phyloP scores from a whole-genome alignment of 2,888 invertebrate genomes.

The Melanostoma mellinum region DNA sequence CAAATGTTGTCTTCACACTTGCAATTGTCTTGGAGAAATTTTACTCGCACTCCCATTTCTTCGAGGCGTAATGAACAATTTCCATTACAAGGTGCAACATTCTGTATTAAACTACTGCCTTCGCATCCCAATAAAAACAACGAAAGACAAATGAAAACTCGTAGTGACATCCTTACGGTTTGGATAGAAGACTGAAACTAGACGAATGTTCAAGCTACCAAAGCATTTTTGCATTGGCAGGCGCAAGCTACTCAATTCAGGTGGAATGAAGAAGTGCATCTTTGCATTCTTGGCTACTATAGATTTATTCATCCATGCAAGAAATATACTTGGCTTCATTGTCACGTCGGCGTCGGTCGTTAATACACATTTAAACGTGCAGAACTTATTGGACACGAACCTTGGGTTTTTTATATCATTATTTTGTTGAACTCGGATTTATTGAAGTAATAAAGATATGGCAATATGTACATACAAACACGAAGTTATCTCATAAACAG shows the following conservation, averaged over 20 bases:
- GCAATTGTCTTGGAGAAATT: conserved; percentile 51
- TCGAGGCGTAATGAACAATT: conserved; percentile 34
- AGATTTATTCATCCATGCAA: conserved; percentile 43
- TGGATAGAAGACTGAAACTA: conserved; percentile 38
- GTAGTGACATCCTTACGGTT: conserved; percentile 45
- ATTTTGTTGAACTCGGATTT: background rate
- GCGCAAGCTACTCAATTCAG: conserved; percentile 45
- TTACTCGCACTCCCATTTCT: conserved; percentile 47
- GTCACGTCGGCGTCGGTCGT: conserved; percentile 50
- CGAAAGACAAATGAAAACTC: conserved; percentile 32
- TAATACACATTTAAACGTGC: conserved; percentile 37
- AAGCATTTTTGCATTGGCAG: background rate
- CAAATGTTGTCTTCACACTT: conserved; percentile 34
- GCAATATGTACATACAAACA: background rate
- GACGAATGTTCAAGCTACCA: conserved; percentile 11
- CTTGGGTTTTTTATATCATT: conserved; percentile 36
- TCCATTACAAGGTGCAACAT: conserved; percentile 18
- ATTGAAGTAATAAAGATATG: conserved; percentile 40
- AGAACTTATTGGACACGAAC: conserved; percentile 54
- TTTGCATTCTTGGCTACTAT: conserved; percentile 48
- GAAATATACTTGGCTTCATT: conserved; percentile 47
- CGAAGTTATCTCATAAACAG: no score
- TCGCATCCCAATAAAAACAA: conserved; percentile 23
- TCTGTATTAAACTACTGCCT: background rate
- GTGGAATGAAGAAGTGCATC: conserved; percentile 36